Evolutionary conservation across 2,113 vertebrate species (phyloP).

Genomic region (Chascanopsetta lugubris): DNA sequence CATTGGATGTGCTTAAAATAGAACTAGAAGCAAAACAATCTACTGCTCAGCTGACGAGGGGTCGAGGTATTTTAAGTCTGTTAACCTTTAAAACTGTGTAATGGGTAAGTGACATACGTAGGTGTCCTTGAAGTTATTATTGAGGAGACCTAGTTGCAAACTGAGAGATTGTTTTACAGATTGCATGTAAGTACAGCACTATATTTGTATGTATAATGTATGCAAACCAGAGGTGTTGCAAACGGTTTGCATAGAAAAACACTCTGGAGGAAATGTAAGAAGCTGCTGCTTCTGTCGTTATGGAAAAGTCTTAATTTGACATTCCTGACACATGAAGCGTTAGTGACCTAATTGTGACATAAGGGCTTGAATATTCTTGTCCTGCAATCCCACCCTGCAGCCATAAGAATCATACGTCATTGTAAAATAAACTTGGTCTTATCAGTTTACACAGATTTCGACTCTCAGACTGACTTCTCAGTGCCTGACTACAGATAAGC

Average conservation of each 20-base stretch:
- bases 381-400: not conserved
- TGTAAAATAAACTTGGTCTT: slow-evolving; percentile 13
- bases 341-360: not conserved
- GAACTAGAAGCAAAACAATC: slow-evolving; percentile 24
- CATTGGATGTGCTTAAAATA: slow-evolving; percentile 11
- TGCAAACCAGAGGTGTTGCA: no score
- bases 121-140: not conserved
- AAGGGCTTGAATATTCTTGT: not conserved
- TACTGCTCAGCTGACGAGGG: slow-evolving; percentile 29
- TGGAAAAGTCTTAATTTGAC: not conserved
- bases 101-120: not conserved
- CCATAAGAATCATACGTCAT: slow-evolving; percentile 10
- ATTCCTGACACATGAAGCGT: not conserved
- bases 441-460: slow-evolving; percentile 10
- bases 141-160: slow-evolving; percentile 1
- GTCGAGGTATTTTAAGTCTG: slow-evolving; percentile 17
- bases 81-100: slow-evolving; percentile 9
- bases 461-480: not conserved
- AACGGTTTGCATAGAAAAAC: slow-evolving; percentile 37
- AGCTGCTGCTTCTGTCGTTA: not conserved
- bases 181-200: not conserved
- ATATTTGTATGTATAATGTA: not conserved
- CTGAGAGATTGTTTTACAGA: not conserved
- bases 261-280: not conserved
- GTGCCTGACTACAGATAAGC: slow-evolving; percentile 6